Evolutionary conservation across 2,888 invertebrate species (phyloP), one percentile per base, ranked within the genome.

Genomic region (Diadegma fenestrale): DNA sequence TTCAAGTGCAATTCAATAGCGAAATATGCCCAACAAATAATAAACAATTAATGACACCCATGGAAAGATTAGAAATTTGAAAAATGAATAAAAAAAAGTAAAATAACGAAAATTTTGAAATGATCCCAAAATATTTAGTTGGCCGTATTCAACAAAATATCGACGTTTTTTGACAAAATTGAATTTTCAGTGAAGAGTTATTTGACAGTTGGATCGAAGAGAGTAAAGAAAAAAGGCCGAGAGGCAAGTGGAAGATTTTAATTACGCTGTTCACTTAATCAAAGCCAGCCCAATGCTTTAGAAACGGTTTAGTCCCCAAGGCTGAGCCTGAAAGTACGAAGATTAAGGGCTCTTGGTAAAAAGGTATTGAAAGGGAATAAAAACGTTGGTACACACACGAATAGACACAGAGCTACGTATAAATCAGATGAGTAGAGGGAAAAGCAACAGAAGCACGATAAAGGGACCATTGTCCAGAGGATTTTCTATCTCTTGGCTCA

Each of bases 261-360:
- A 87, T 85, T 80, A 85, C 77, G 75, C 82, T 71, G 66, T 78
- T 80, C 48, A 61, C 64, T 85, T 83, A 61, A 78, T 81, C 72
- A 73, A 72, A 37, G 64, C 75, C 14, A 33, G 63, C 26, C 41
- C 30, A 30, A 61, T 43, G 58, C 68, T 48, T 77, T 51, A 26
- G 22, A 61, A 61, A 61, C 2, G 41, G 66, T 73, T 68, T 51
- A 81, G 72, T 82, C 80, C 71, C 63, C 51, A 54, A 75, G 68
- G 68, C 58, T 41, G 48, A 71, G 33, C 26, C 75, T 79, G 69
- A 80, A 72, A 78, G 64, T 85, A 72, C 81, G 51, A 54, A 84
- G 86, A 86, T 86, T 85, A 87, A 84, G 81, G 83, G 81, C 73
- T 85, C 80, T 75, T 17, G 17, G 82, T 66, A 68, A 76, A 80